Evolutionary conservation across 2,888 invertebrate species (phyloP).

Genomic region (Chesias legatella): DNA sequence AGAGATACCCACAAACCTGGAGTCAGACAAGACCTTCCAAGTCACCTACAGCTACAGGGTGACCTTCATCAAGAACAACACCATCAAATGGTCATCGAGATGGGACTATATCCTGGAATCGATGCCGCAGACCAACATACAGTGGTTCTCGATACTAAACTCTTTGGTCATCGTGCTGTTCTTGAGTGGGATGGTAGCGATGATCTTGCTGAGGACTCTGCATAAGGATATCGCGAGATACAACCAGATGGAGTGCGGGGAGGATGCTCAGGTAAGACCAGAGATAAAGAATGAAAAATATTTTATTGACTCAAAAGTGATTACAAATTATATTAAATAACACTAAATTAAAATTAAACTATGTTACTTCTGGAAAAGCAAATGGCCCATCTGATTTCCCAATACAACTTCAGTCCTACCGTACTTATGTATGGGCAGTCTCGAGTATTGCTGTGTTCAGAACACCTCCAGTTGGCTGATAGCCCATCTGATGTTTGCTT

Average conservation of each 20-base stretch:
- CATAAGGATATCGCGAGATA: slow-evolving; percentile 99
- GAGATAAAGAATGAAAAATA: no score
- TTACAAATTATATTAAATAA: no score
- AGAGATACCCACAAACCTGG: slow-evolving; percentile 83
- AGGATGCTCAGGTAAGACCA: slow-evolving; percentile 92
- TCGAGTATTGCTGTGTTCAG: no score
- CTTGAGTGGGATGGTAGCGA: slow-evolving; percentile 99
- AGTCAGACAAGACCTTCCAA: slow-evolving; percentile 73
- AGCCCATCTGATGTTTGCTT: no score
- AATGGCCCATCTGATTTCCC: no score
- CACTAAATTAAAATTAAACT: no score
- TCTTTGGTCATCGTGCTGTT: slow-evolving; percentile 98
- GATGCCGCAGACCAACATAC: slow-evolving; percentile 98
- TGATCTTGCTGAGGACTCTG: slow-evolving; percentile 97
- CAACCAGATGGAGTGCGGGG: slow-evolving; percentile 95
- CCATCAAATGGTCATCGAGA: slow-evolving; percentile 97
- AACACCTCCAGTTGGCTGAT: no score
- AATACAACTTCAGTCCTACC: no score
- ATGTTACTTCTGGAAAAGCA: no score
- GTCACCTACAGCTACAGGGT: slow-evolving; percentile 94
- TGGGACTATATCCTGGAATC: slow-evolving; percentile 99
- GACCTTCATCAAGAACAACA: slow-evolving; percentile 87
- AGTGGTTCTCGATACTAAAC: slow-evolving; percentile 99
- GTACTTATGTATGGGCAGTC: no score
- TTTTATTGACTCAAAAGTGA: no score